These are phyloP conservation scores for Falco peregrinus DNA, from an alignment of 2,797 vertebrate species.

Conservation along the genomic window DNA sequence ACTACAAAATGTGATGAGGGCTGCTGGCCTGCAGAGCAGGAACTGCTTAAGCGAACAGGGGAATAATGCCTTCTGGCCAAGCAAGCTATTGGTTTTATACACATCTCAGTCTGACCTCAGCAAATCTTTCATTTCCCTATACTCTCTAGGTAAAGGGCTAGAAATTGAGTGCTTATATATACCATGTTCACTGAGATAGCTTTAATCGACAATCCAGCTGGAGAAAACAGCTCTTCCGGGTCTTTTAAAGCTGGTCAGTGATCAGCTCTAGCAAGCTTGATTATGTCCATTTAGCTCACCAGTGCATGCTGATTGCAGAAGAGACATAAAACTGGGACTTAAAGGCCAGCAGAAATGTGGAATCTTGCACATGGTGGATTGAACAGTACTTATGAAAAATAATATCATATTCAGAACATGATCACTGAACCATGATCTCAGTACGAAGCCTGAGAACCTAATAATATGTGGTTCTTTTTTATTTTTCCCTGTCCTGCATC, in stretches of 20 bases:
- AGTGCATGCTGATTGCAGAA: background rate
- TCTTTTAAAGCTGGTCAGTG: constrained; percentile 14
- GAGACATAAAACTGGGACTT: background rate
- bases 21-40: background rate
- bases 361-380: background rate
- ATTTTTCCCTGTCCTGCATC: background rate
- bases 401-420: background rate
- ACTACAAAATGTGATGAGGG: background rate
- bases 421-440: background rate
- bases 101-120: background rate
- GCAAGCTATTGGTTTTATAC: background rate
- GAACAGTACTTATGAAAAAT: constrained; percentile 8
- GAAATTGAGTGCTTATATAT: background rate
- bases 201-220: background rate
- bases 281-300: constrained; percentile 11
- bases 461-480: background rate
- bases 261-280: background rate
- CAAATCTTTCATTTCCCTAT: background rate
- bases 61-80: background rate
- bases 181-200: background rate
- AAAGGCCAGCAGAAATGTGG: background rate
- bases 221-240: background rate
- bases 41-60: background rate
- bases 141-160: background rate
- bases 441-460: background rate